Evolutionary conservation across 2,113 vertebrate species (phyloP).

Genomic region (Athene cunicularia): DNA sequence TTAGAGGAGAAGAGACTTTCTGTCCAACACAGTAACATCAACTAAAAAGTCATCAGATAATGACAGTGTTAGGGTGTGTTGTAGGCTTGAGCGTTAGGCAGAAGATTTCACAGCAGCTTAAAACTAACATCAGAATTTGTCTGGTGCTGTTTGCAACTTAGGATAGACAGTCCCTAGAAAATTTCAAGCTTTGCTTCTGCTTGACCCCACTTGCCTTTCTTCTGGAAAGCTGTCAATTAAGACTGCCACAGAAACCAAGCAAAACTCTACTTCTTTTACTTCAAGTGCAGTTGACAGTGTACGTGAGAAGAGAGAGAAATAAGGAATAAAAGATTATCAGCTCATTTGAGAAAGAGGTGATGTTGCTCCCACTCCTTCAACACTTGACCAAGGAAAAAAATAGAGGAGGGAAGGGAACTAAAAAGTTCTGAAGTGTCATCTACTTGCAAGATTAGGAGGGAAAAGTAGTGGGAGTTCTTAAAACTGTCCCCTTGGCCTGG

Average conservation of each 20-base stretch:
- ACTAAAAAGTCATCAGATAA: neutral
- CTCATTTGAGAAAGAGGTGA: neutral
- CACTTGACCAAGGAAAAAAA: neutral
- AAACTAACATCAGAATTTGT: neutral
- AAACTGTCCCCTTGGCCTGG: neutral
- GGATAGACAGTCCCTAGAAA: neutral
- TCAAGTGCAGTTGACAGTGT: neutral
- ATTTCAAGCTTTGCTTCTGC: neutral
- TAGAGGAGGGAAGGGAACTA: neutral
- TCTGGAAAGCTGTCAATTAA: neutral
- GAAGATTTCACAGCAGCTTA: neutral
- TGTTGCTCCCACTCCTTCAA: neutral
- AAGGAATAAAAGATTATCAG: neutral
- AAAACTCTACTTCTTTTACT: neutral
- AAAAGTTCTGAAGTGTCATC: neutral
- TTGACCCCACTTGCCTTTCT: neutral
- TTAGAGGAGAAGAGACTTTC: neutral
- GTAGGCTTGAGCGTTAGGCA: neutral
- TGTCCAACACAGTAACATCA: neutral
- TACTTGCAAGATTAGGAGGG: neutral
- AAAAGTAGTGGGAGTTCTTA: neutral
- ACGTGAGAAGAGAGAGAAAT: neutral
- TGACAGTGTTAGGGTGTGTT: neutral
- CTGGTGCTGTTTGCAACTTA: neutral
- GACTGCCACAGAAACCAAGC: neutral